Percentiles rank a stretch among this genome's conserved stretches.
These are phyloP conservation scores for Aix galericulata DNA, from an alignment of 2,113 vertebrate genomes.

Conservation along the genomic window DNA sequence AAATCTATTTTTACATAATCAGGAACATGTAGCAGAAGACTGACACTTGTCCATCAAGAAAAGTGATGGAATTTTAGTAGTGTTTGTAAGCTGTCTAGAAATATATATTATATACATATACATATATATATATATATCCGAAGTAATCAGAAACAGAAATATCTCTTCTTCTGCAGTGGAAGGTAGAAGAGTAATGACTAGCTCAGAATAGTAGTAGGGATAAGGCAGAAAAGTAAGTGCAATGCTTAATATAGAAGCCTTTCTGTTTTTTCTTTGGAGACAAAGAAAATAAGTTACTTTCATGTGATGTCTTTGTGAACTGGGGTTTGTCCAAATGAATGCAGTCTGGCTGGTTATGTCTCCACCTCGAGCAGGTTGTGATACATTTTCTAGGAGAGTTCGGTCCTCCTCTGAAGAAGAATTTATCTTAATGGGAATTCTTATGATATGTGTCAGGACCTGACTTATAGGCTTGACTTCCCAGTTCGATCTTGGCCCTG, in stretches of 20 bases:
- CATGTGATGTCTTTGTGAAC: background rate
- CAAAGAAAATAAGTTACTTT: background rate
- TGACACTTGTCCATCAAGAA: background rate
- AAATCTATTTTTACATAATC: background rate
- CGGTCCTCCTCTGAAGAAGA: background rate
- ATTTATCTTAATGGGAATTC: background rate
- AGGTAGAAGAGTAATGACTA: background rate
- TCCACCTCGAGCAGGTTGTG: background rate
- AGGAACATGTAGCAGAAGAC: background rate
- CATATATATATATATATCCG: background rate
- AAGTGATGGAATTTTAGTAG: background rate
- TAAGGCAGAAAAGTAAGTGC: background rate
- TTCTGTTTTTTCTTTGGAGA: background rate
- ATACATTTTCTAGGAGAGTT: background rate
- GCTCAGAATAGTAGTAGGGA: background rate
- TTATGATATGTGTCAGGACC: background rate
- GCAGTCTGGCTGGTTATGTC: background rate
- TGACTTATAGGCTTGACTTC: background rate
- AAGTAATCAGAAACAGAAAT: background rate
- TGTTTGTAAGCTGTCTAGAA: background rate
- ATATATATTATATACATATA: no score
- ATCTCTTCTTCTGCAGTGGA: background rate
- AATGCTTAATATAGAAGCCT: background rate
- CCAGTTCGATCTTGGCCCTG: background rate
- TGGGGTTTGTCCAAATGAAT: background rate